Evolutionary conservation across 2,113 vertebrate genomes (phyloP), one percentile per base, ranked within the genome.

Genomic region (Nyctibius bracteatus): DNA sequence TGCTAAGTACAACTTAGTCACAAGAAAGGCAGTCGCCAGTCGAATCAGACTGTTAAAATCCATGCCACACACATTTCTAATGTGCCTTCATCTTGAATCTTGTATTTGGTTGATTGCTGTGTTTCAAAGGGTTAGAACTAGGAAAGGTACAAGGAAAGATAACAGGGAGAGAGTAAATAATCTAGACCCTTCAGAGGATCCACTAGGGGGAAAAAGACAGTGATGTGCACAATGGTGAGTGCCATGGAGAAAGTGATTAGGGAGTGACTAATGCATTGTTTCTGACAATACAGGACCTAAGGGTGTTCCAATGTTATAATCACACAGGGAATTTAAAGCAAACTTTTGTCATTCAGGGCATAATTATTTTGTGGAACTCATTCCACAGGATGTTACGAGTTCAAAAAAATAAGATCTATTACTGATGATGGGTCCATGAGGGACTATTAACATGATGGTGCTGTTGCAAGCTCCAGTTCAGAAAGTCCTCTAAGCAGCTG

Each of bases 281-380:
- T 92, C 83, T 96, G 94, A 94, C 75, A 94, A 96, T 86, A 75
- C 54, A 79, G 65, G 94, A 91, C 96, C 95, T 91, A 41, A 95
- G 95, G 96, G 96, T 47, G 35, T 79, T 91, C 73, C 61, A 63
- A 21, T 79, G 84, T 74, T 94, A 72, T 51, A 65, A 75, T 55
- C 83, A 72, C 83, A 67, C 10, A 84, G 89, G 77, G 84, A 95
- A 92, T 94, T 92, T 65, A 87, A 89, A 96, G 86, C 77, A 96
- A 96, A 96, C 77, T 96, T 97, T 95, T 65, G 89, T 75, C 81
- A 79, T 89, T 91, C 72, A 95, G 94, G 96, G 94, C 96, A 96
- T 96, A 95, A 96, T 96, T 97, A 97, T 96, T 95, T 94, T 85
- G 89, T 79, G 84, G 73, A 94, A 61, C 47, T 96, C 86, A 5